Conservation (phyloP, 2,797 vertebrate species). For the Cossypha polioptera region DNA sequence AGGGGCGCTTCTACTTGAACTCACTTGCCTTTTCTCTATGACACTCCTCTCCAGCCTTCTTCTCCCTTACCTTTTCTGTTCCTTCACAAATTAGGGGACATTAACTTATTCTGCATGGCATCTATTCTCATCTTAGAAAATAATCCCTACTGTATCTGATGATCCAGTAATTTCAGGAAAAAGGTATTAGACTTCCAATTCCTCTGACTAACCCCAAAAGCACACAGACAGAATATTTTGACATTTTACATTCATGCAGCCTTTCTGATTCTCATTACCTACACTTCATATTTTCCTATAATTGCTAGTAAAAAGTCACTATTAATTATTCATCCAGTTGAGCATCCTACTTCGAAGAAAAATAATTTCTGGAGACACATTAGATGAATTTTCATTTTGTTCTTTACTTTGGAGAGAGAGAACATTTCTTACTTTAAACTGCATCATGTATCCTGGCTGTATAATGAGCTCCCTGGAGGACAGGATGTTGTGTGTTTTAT, state of each 20-base stretch:
- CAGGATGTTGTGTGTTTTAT: conserved; percentile 92
- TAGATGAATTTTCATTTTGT: neutral
- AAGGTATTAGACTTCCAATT: neutral
- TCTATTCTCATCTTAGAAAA: neutral
- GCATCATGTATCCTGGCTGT: conserved; percentile 96
- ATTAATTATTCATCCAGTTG: conserved; percentile 19
- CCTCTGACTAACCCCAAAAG: neutral
- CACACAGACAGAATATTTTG: neutral
- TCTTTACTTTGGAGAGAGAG: conserved; percentile 6
- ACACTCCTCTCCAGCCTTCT: neutral
- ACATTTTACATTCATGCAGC: neutral
- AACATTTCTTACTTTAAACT: conserved; percentile 89
- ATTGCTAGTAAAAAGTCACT: neutral
- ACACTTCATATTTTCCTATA: neutral
- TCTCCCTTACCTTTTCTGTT: neutral
- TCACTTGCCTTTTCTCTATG: neutral
- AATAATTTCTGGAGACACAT: conserved; percentile 1
- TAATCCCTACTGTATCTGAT: neutral
- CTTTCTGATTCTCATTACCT: neutral
- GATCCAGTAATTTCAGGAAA: neutral
- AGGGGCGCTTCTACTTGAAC: neutral
- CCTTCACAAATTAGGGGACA: neutral
- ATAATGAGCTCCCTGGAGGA: conserved; percentile 96
- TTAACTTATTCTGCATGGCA: neutral
- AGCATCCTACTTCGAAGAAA: neutral